These are phyloP conservation scores for Triplophysa yarkandensis DNA, from an alignment of 2,797 vertebrate genomes.

Conservation along the genomic window DNA sequence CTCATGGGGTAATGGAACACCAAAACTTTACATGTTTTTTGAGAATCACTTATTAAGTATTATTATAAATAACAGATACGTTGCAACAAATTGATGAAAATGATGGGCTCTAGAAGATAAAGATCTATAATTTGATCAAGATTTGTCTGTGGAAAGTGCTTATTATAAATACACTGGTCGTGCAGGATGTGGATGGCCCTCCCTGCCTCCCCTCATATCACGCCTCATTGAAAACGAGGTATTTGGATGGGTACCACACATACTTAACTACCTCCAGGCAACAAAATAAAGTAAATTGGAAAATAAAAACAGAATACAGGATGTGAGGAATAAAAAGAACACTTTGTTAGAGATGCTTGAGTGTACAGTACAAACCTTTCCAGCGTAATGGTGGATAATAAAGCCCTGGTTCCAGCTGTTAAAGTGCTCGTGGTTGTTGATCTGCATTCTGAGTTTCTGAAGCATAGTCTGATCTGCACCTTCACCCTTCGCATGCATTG, in stretches of 20 bases:
- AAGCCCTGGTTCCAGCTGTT: slow-evolving; percentile 99
- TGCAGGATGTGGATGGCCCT: slow-evolving; percentile 55
- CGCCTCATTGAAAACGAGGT: slow-evolving; percentile 69
- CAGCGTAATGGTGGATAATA: slow-evolving; percentile 98
- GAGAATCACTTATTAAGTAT: too few relatives aligned
- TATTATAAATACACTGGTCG: slow-evolving; percentile 26
- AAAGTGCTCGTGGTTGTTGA: slow-evolving; percentile 95
- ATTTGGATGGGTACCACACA: slow-evolving; percentile 63
- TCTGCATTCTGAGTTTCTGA: slow-evolving; percentile 93
- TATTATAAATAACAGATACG: too few relatives aligned
- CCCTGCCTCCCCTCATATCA: slow-evolving; percentile 60
- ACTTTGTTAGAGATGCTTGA: background rate
- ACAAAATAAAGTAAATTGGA: slow-evolving; percentile 20
- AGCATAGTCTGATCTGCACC: slow-evolving; percentile 97
- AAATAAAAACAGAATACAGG: background rate
- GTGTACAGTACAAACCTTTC: slow-evolving; percentile 80
- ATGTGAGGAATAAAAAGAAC: too few relatives aligned
- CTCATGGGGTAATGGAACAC: too few relatives aligned
- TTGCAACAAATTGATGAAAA: background rate
- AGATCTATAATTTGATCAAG: background rate
- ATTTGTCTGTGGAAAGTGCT: slow-evolving; percentile 23
- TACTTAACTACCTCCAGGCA: slow-evolving; percentile 43
- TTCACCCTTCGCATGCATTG: slow-evolving; percentile 96
- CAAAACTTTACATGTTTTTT: too few relatives aligned
- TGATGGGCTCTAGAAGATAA: background rate